Base-by-base conservation (phyloP, 2,113 vertebrate species). In the Otolemur garnettii region DNA sequence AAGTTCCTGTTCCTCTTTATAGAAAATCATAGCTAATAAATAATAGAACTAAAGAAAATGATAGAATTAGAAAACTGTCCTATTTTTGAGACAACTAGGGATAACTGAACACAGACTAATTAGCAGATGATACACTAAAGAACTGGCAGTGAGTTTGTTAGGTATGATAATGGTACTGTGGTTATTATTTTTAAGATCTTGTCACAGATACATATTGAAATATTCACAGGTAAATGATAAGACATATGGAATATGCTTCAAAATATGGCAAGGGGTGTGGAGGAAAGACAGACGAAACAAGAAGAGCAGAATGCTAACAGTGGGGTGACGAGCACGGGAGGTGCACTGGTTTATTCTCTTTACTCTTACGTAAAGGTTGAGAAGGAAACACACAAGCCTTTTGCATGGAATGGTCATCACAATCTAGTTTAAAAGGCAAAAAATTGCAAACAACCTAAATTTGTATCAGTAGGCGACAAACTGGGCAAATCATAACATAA, bases 401-500 rank as follows among this genome's bases (percentile, higher is more conserved):
- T 80, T 50, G 26, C 24, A n/a, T 35, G 42, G 14, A 45, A 69
- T 74, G 71, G 57, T 82, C 53, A 57, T 71, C 90, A 64, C 14
- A 59, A 33, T 59, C 19, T 57, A 80, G 71, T 64, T 91, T 55
- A 90, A 69, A 75, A 22, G 6, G 15, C 33, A 22, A 94, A 92
- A 91, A 87, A 15, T 33, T 84, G 38, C 55, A 60, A 66, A 89
- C 33, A 77, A 91, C 38, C 83, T 91, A 94, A 93, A 90, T 94
- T 68, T 74, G 42, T 71, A 88, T 45, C 66, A 68, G 18, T 2
- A 64, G 72, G 14, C 79, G 38, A 66, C 50, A 69, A 38, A 74
- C 33, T 28, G 85, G 84, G 79, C 77, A 75, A 85, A 87, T 22
- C 3, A 17, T 50, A 72, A 57, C 1, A 24, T 68, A 89, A 92